Conservation (phyloP, 2,888 invertebrate species). For the Tineola bisselliella region DNA sequence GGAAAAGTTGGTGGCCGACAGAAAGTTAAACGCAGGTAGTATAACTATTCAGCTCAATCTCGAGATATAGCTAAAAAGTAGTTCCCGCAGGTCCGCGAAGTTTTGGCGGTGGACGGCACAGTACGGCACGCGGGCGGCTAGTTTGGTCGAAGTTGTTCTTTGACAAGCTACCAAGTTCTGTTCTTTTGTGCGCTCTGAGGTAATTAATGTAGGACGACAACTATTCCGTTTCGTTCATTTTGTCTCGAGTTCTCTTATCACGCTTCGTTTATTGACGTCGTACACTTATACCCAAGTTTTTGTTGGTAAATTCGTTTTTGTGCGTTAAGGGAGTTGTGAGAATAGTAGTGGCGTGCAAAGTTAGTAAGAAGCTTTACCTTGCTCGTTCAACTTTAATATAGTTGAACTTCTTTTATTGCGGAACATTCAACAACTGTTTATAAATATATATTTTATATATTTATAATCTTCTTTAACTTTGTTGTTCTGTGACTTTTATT, state of each 20-base stretch:
- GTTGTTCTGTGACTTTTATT: background rate
- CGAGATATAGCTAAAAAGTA: constrained; percentile 1
- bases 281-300: constrained; percentile 9
- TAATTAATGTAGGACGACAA: constrained; percentile 50
- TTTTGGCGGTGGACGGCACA: background rate
- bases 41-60: constrained; percentile 6
- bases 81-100: constrained; percentile 8
- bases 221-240: constrained; percentile 24
- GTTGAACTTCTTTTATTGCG: constrained; percentile 12
- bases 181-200: constrained; percentile 35
- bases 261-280: constrained; percentile 23
- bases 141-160: constrained; percentile 33
- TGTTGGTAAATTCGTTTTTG: constrained; percentile 11
- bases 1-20: background rate
- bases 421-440: constrained; percentile 1
- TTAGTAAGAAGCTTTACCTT: constrained; percentile 7
- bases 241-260: constrained; percentile 36
- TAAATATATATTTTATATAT: background rate
- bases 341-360: constrained; percentile 9
- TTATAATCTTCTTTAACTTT: background rate
- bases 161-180: constrained; percentile 29
- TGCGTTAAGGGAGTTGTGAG: constrained; percentile 12
- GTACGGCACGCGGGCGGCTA: constrained; percentile 7
- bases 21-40: constrained; percentile 4
- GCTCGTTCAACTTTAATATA: constrained; percentile 13